Conservation (phyloP, 2,888 invertebrate species). For the Willowsia nigromaculata region DNA sequence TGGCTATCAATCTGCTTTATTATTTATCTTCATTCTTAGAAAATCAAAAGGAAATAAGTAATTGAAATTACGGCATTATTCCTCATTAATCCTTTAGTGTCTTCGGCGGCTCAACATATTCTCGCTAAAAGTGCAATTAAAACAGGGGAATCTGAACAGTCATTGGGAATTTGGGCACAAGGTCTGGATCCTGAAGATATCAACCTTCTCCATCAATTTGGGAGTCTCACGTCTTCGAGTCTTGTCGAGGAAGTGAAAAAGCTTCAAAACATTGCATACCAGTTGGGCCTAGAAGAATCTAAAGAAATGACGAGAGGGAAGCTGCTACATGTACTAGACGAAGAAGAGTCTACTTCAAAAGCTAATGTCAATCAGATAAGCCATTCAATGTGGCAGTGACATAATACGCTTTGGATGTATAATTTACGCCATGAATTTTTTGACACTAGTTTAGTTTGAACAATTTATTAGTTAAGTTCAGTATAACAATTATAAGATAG, state of each 20-base stretch:
- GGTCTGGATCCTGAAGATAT: slow-evolving; percentile 88
- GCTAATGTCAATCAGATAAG: slow-evolving; percentile 39
- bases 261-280: slow-evolving; percentile 95
- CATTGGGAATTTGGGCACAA: slow-evolving; percentile 85
- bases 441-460: neutral
- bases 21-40: too few relatives aligned
- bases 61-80: neutral
- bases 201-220: slow-evolving; percentile 86
- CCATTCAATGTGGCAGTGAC: slow-evolving; percentile 56
- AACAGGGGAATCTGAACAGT: slow-evolving; percentile 81
- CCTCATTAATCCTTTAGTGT: slow-evolving; percentile 82
- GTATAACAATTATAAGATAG: too few relatives aligned
- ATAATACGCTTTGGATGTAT: neutral
- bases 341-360: slow-evolving; percentile 64
- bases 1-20: too few relatives aligned
- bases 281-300: slow-evolving; percentile 95
- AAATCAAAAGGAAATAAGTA: too few relatives aligned
- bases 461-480: too few relatives aligned
- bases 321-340: slow-evolving; percentile 88
- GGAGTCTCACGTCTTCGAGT: slow-evolving; percentile 87
- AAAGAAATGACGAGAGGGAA: slow-evolving; percentile 98
- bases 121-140: slow-evolving; percentile 76
- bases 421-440: neutral
- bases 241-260: slow-evolving; percentile 96
- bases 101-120: slow-evolving; percentile 77